These are phyloP conservation scores for Leptoteleia sp. DNA, from an alignment of 1,140 invertebrate genomes.

Conservation along the genomic window DNA sequence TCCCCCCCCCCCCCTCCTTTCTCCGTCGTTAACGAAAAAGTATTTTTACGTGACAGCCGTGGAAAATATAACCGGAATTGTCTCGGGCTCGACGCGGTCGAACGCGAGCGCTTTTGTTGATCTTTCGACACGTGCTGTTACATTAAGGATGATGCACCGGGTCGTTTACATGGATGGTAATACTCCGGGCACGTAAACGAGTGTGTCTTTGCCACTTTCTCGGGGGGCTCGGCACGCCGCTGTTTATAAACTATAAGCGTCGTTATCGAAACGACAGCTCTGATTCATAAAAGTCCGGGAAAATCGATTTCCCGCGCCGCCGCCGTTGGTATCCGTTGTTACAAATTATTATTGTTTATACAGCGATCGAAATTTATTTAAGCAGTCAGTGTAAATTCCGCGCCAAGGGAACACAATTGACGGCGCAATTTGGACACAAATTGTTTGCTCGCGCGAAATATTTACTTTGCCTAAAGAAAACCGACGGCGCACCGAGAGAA, in stretches of 20 bases:
- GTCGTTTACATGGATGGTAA: slow-evolving; percentile 33
- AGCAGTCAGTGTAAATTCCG: no score
- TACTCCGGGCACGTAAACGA: slow-evolving; percentile 7
- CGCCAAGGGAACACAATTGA: no score
- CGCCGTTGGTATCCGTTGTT: no score
- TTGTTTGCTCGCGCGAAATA: no score
- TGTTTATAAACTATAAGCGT: slow-evolving; percentile 28
- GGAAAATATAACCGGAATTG: slow-evolving; percentile 32
- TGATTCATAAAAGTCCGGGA: slow-evolving; percentile 11
- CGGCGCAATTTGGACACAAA: no score
- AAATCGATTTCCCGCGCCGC: slow-evolving; percentile 17
- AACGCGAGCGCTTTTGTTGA: slow-evolving; percentile 22
- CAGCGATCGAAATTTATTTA: no score
- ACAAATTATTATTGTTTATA: no score
- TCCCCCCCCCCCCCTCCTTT: no score
- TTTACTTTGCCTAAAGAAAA: no score
- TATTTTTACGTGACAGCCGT: slow-evolving; percentile 39
- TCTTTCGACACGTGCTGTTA: slow-evolving; percentile 45
- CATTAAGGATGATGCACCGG: slow-evolving; percentile 14
- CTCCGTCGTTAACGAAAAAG: slow-evolving; percentile 27
- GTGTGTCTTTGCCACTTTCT: slow-evolving; percentile 27
- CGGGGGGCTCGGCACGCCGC: not conserved
- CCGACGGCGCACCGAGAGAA: no score
- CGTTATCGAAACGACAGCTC: slow-evolving; percentile 2
- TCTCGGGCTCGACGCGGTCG: slow-evolving; percentile 27